Percentiles rank a stretch among this genome's conserved stretches.
phyloP scores from a whole-genome alignment of 2,888 invertebrate species.

The Osedax fenrisi region DNA sequence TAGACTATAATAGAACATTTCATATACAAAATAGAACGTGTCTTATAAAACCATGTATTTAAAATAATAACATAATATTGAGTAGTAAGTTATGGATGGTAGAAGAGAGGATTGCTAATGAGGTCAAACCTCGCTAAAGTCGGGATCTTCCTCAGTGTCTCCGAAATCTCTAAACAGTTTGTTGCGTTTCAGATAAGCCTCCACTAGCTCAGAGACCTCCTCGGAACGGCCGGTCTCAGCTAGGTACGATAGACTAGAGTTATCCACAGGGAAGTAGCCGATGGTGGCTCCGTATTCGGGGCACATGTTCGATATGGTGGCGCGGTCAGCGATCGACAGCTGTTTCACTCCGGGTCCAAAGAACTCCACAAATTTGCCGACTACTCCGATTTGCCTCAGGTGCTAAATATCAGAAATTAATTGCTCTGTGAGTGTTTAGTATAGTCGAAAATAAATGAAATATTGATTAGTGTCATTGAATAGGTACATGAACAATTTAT shows the following conservation, averaged over 20 bases:
- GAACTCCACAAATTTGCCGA: conserved; percentile 97
- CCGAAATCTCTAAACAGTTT: conserved; percentile 72
- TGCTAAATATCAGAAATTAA: conserved; percentile 58
- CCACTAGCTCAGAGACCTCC: conserved; percentile 61
- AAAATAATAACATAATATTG: no score
- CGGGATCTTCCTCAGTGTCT: conserved; percentile 65
- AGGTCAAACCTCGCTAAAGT: conserved; percentile 58
- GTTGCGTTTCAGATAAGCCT: conserved; percentile 68
- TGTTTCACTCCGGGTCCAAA: conserved; percentile 82
- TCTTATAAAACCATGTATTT: no score
- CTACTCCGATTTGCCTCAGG: conserved; percentile 81
- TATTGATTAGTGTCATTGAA: not conserved
- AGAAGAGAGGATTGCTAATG: no score
- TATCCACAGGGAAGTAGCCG: conserved; percentile 84
- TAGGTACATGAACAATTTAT: not conserved
- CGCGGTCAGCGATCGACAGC: conserved; percentile 85
- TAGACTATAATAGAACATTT: no score
- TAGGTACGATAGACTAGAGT: conserved; percentile 67
- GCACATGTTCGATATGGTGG: conserved; percentile 97
- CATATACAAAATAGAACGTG: no score
- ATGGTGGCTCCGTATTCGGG: conserved; percentile 95
- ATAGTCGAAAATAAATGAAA: not conserved
- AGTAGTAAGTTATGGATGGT: no score
- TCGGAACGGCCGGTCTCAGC: conserved; percentile 72
- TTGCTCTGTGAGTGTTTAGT: not conserved